phyloP scores from a whole-genome alignment of 1,140 invertebrate species.

The Hycleus cichorii region DNA sequence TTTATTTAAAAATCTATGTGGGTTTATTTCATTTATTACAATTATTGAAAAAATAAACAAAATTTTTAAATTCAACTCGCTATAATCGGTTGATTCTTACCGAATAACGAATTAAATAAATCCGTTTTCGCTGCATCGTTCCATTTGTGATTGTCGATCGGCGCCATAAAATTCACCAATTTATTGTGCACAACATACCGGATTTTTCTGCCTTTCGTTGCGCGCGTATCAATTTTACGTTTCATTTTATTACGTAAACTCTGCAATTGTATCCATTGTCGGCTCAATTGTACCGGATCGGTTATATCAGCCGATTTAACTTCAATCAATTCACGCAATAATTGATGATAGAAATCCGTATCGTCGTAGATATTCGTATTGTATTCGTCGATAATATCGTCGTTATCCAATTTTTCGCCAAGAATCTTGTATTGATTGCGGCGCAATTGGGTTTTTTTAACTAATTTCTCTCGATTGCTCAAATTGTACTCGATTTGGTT shows the following conservation, averaged over 20 bases:
- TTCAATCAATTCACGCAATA: slow-evolving; percentile 87
- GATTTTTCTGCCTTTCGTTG: slow-evolving; percentile 86
- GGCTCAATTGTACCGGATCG: slow-evolving; percentile 71
- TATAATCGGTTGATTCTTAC: slow-evolving; percentile 32
- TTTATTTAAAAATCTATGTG: too few species aligned
- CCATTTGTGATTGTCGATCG: slow-evolving; percentile 61
- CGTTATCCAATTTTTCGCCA: slow-evolving; percentile 47
- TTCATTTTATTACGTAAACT: slow-evolving; percentile 86
- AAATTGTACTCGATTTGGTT: slow-evolving; percentile 84
- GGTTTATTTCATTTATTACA: too few species aligned
- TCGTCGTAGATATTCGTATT: slow-evolving; percentile 91
- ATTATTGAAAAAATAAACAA: too few species aligned
- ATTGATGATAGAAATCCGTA: slow-evolving; percentile 92
- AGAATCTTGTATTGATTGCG: slow-evolving; percentile 67
- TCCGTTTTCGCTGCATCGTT: slow-evolving; percentile 72
- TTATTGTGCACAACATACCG: slow-evolving; percentile 87
- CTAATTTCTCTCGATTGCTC: slow-evolving; percentile 64
- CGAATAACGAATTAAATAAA: slow-evolving; percentile 77
- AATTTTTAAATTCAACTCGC: too few species aligned
- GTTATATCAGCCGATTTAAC: slow-evolving; percentile 73
- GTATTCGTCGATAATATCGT: slow-evolving; percentile 45
- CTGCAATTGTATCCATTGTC: slow-evolving; percentile 86
- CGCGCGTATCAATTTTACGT: slow-evolving; percentile 81
- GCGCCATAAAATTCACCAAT: slow-evolving; percentile 91
- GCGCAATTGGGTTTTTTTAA: slow-evolving; percentile 74